Evolutionary conservation across 2,113 vertebrate genomes (phyloP), one percentile per base, ranked within the genome.

Genomic region (Aleadryas rufinucha): DNA sequence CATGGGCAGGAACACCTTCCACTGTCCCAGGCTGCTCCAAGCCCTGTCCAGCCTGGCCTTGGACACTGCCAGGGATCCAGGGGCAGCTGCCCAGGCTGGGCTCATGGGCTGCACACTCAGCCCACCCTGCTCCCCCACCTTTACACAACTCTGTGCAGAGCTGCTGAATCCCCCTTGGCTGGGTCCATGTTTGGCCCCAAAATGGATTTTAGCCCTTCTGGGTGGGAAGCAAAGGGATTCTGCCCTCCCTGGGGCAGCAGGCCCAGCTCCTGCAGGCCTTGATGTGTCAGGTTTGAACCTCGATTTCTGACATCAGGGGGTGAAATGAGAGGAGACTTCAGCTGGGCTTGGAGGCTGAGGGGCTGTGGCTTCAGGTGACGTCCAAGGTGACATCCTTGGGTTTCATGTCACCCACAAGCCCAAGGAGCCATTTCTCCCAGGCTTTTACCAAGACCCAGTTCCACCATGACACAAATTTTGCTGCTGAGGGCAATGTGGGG

Each of bases 271-370:
- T 42, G 27, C 53, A 26, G 16, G 37, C 42, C 88, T 41, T 30
- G 56, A 5, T 3, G 0, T 7, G 66, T 15, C 16, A 10, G 45
- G 41, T 57, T 50, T 42, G 64, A 84, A 21, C 54, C 60, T 63
- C 2, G 0, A 6, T n/a, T 78, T 53, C 42, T 87, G 39, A 31
- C n/a, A 24, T 13, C 0, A 7, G 41, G n/a, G 1, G 6, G 6
- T 18, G 31, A 74, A 37, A 27, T 6, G 72, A 70, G 69, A 45
- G 44, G 57, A 56, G 65, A 35, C 28, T 68, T 65, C 26, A 69
- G 23, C 68, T 49, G 37, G 77, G 13, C 20, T 44, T n/a, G 54
- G 41, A 81, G 49, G 57, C 47, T 4, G 2, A 54, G 18, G 37
- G 26, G n/a, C 33, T 44, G 39, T 11, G 23, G 28, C 30, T 70